phyloP scores from a whole-genome alignment of 2,888 invertebrate species.

The Drosophila mimica region DNA sequence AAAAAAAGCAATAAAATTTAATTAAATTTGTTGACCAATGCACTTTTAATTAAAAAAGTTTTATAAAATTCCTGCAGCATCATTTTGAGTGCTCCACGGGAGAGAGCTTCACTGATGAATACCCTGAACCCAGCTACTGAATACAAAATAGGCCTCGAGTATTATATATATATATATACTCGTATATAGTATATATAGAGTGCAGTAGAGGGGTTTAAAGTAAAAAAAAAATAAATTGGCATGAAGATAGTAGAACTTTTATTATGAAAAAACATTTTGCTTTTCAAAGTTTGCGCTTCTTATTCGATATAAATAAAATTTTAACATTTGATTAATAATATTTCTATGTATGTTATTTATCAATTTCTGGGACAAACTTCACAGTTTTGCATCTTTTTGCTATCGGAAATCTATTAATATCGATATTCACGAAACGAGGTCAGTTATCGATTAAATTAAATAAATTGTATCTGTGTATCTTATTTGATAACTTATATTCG shows the following conservation, averaged over 20 bases:
- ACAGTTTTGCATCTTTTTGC: rapidly evolving
- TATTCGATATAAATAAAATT: background rate
- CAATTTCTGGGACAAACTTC: background rate
- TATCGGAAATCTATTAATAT: background rate
- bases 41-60: slow-evolving; percentile 1
- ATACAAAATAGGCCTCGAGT: background rate
- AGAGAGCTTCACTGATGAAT: background rate
- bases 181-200: background rate
- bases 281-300: background rate
- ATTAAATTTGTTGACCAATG: background rate
- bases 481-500: background rate
- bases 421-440: background rate
- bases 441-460: background rate
- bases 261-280: background rate
- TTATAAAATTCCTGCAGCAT: background rate
- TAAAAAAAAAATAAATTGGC: background rate
- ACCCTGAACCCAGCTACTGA: background rate
- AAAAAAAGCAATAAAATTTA: background rate
- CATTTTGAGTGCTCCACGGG: background rate
- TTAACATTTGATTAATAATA: background rate
- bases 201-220: background rate
- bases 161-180: no score
- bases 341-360: background rate
- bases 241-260: background rate
- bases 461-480: no score